Evolutionary conservation across 2,113 vertebrate species (phyloP), one percentile per base, ranked within the genome.

Genomic region (Neopipo cinnamomea): DNA sequence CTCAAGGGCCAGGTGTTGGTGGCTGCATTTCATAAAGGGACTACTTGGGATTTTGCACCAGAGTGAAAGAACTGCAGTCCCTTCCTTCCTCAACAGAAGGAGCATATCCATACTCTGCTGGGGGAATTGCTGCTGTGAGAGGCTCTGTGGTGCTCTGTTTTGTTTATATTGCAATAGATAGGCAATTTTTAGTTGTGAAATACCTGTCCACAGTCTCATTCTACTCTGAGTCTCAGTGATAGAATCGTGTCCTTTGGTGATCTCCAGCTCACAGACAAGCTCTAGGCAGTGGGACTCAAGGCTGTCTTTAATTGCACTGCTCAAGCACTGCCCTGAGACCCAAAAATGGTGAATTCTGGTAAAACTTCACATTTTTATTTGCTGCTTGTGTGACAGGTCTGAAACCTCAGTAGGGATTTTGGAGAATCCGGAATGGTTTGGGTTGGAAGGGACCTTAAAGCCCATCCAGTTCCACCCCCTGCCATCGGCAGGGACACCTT

Each of bases 221-320:
- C 49, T 55, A 1, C 79, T 62, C 33, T 74, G 74, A 18, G 14
- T 58, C 31, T 24, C 3, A 3, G 65, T 23, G 7, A 1, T 6
- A 10, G 62, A 27, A 20, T 58, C 9, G 2, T 19, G 41, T 24
- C 19, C 6, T 24, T 50, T 27, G 14, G 30, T 58, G 35, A 1
- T 22, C 15, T 20, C 7, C n/a, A 16, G 55, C 81, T 20, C 21
- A 2, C 20, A 31, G 37, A 1, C 17, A 3, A 5, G 75, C 55
- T 66, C 2, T 24, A 23, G 86, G n/a, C 52, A 14, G 5, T 8
- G 74, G 33, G 42, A 33, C 77, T n/a, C 33, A 3, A 44, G n/a
- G 28, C 6, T 5, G 3, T 27, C 65, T 31, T 11, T 3, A 13
- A 1, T 15, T 33, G 49, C 22, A 0, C 5, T 47, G 42, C 65